Evolutionary conservation across 2,113 vertebrate species (phyloP).

Genomic region (Brachirus orientalis): DNA sequence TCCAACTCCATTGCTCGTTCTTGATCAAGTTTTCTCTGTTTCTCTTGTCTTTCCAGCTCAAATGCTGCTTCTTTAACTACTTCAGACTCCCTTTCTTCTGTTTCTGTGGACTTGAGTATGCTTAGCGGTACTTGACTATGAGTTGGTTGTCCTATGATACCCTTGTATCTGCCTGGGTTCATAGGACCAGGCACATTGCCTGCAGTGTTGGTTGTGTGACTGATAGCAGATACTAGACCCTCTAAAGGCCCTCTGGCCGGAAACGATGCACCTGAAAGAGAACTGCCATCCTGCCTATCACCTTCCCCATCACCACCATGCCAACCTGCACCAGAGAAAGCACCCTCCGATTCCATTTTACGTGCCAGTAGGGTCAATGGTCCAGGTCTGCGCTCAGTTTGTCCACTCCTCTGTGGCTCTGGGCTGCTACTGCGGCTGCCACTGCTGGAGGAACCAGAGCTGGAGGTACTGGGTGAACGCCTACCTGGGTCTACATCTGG

Average conservation of each 20-base stretch:
- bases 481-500: conserved; percentile 73
- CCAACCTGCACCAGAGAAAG: conserved; percentile 75
- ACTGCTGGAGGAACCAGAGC: conserved; percentile 82
- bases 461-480: conserved; percentile 77
- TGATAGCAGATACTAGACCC: conserved; percentile 67
- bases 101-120: conserved; percentile 65
- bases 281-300: conserved; percentile 65
- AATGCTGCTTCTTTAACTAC: conserved; percentile 52
- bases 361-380: conserved; percentile 80
- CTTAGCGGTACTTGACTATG: conserved; percentile 69
- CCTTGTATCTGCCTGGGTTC: conserved; percentile 65
- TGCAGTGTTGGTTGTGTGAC: conserved; percentile 70
- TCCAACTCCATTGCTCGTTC: conserved; percentile 50
- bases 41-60: conserved; percentile 64
- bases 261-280: conserved; percentile 39
- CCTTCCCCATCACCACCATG: conserved; percentile 57
- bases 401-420: conserved; percentile 77
- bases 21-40: conserved; percentile 55
- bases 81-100: conserved; percentile 56
- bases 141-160: conserved; percentile 42
- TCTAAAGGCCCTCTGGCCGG: conserved; percentile 62
- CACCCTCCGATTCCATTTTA: conserved; percentile 82
- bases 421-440: conserved; percentile 83
- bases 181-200: conserved; percentile 59
- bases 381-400: conserved; percentile 77